Conservation (phyloP, 2,797 vertebrate species). For the Eulemur mongoz region DNA sequence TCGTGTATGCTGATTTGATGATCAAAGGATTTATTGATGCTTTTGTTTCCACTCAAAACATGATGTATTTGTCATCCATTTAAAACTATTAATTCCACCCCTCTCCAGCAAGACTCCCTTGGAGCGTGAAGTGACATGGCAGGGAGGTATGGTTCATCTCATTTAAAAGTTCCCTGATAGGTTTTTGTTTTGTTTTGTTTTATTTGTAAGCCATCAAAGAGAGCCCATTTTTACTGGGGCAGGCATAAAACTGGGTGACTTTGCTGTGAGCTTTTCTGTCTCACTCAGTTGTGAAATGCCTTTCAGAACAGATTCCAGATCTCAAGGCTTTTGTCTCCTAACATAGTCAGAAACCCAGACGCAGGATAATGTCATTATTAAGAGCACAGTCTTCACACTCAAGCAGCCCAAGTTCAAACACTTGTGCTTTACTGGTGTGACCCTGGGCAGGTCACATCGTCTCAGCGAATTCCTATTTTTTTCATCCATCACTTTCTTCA, state of each 20-base stretch:
- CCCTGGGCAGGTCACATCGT: neutral
- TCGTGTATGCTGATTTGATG: constrained; percentile 80
- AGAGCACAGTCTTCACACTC: neutral
- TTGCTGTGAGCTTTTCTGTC: neutral
- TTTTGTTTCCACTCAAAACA: constrained; percentile 80
- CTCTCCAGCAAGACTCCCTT: neutral
- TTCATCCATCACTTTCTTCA: neutral
- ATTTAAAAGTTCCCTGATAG: constrained; percentile 45
- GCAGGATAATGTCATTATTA: neutral
- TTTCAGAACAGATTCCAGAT: neutral
- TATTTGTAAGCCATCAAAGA: neutral
- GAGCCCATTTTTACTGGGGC: neutral
- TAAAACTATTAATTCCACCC: constrained; percentile 52
- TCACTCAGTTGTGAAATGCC: neutral
- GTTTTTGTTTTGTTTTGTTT: neutral
- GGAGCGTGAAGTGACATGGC: constrained; percentile 16
- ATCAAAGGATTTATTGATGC: constrained; percentile 79
- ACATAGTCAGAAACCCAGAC: neutral
- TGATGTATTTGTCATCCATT: constrained; percentile 70
- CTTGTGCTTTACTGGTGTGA: neutral
- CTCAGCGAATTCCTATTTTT: neutral
- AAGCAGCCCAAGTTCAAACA: neutral
- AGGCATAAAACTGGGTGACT: constrained; percentile 8
- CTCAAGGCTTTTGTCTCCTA: neutral
- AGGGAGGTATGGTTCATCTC: constrained; percentile 64